phyloP scores from a whole-genome alignment of 2,888 invertebrate species.

The Barypeithes pellucidus region DNA sequence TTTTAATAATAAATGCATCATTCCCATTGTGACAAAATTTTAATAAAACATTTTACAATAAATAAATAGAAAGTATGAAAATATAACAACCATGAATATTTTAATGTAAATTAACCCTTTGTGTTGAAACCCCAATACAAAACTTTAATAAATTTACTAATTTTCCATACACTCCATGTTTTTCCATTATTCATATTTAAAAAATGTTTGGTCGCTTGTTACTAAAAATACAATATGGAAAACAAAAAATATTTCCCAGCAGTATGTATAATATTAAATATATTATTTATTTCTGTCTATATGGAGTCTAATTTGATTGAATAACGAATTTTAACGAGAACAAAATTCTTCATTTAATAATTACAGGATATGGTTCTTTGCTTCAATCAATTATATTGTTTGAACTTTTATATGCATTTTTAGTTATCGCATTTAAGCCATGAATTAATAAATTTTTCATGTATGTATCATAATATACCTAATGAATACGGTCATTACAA shows the following conservation, averaged over 20 bases:
- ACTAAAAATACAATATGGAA: conserved; percentile 32
- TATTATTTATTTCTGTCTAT: neutral
- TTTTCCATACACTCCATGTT: conserved; percentile 49
- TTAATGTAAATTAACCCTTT: conserved; percentile 49
- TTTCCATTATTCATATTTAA: conserved; percentile 50
- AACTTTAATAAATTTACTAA: conserved; percentile 51
- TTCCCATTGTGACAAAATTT: conserved; percentile 36
- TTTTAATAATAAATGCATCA: conserved; percentile 33
- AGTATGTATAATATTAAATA: conserved; percentile 7
- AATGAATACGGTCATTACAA: too few species aligned
- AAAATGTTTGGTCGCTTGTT: conserved; percentile 31
- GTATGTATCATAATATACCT: too few species aligned
- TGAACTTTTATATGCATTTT: too few species aligned
- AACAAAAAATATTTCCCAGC: conserved; percentile 12
- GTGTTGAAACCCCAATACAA: conserved; percentile 38
- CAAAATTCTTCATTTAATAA: too few species aligned
- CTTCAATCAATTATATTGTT: too few species aligned
- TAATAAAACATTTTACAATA: conserved; percentile 51
- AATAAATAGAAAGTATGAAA: conserved; percentile 48
- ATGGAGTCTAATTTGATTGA: too few species aligned
- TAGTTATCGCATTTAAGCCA: too few species aligned
- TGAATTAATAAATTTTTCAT: too few species aligned
- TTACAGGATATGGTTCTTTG: too few species aligned
- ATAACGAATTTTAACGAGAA: too few species aligned
- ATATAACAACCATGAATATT: conserved; percentile 48